Conservation (phyloP, 2,888 invertebrate genomes). For the Cryptocheilus praepositus region DNA sequence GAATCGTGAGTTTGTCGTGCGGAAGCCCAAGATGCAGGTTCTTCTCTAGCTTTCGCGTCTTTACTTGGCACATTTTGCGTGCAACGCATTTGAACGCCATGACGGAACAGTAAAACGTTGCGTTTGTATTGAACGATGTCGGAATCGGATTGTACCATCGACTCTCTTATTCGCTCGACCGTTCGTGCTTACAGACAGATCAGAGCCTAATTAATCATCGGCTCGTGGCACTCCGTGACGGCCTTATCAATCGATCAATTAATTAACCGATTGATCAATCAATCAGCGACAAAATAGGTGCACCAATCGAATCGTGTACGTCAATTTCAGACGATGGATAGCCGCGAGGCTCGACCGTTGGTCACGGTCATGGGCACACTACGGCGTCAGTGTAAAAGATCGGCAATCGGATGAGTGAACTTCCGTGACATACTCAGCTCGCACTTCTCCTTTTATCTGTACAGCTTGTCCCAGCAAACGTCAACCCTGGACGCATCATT, state of each 20-base stretch:
- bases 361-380: slow-evolving; percentile 11
- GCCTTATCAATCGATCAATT: slow-evolving; percentile 44
- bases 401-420: too few relatives aligned
- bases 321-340: slow-evolving; percentile 3
- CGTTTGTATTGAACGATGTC: too few relatives aligned
- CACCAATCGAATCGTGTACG: slow-evolving; percentile 17
- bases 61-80: too few relatives aligned
- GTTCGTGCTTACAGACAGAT: slow-evolving; percentile 10
- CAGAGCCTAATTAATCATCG: slow-evolving; percentile 48
- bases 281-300: slow-evolving; percentile 28
- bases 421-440: too few relatives aligned
- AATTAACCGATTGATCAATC: slow-evolving; percentile 44
- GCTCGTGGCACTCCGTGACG: slow-evolving; percentile 11
- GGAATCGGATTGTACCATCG: too few relatives aligned
- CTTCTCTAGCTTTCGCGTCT: too few relatives aligned
- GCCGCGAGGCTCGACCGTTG: neutral
- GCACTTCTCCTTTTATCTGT: too few relatives aligned
- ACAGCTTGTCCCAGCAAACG: too few relatives aligned
- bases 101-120: slow-evolving; percentile 10
- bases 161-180: neutral
- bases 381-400: neutral
- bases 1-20: too few relatives aligned
- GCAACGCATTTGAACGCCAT: too few relatives aligned
- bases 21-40: too few relatives aligned
- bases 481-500: too few relatives aligned